Percentiles rank a stretch among this genome's conserved stretches.
phyloP scores from a whole-genome alignment of 2,113 vertebrate genomes.

The Gavialis gangeticus region DNA sequence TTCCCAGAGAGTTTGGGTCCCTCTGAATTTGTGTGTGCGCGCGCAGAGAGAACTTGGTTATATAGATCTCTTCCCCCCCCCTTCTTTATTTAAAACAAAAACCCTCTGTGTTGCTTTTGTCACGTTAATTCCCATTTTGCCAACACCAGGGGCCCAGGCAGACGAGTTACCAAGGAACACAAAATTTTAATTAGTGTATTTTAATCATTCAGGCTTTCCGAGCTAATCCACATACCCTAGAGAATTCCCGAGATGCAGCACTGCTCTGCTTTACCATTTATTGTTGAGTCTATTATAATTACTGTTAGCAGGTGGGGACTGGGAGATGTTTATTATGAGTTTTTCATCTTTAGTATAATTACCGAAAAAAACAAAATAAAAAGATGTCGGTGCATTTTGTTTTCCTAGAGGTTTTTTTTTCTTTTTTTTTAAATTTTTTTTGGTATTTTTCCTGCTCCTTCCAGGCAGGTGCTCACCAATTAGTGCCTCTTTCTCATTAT shows the following conservation, averaged over 20 bases:
- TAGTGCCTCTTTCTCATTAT: slow-evolving; percentile 57
- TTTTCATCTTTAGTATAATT: slow-evolving; percentile 99
- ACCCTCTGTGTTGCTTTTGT: slow-evolving; percentile 97
- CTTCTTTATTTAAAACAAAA: slow-evolving; percentile 95
- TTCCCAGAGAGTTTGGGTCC: slow-evolving; percentile 80
- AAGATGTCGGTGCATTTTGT: slow-evolving; percentile 99
- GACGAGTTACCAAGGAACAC: slow-evolving; percentile 99
- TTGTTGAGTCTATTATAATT: slow-evolving; percentile 99
- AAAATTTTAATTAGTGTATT: slow-evolving; percentile 99
- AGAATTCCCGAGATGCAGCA: slow-evolving; percentile 99
- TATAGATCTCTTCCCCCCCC: slow-evolving; percentile 88
- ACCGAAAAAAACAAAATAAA: slow-evolving; percentile 97
- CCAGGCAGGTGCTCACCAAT: slow-evolving; percentile 74
- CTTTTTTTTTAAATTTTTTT: slow-evolving; percentile 58
- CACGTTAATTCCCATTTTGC: slow-evolving; percentile 99
- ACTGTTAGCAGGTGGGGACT: slow-evolving; percentile 99
- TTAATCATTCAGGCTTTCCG: slow-evolving; percentile 99
- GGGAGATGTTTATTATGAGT: slow-evolving; percentile 99
- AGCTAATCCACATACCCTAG: slow-evolving; percentile 99
- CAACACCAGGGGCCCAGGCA: slow-evolving; percentile 98
- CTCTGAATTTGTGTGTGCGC: slow-evolving; percentile 61
- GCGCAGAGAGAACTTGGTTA: slow-evolving; percentile 90
- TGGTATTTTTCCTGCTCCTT: slow-evolving; percentile 67
- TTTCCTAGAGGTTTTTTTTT: slow-evolving; percentile 90
- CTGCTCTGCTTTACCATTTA: slow-evolving; percentile 99